Base-by-base conservation (phyloP, 2,797 vertebrate species). In the Paramormyrops hopkinsi region DNA sequence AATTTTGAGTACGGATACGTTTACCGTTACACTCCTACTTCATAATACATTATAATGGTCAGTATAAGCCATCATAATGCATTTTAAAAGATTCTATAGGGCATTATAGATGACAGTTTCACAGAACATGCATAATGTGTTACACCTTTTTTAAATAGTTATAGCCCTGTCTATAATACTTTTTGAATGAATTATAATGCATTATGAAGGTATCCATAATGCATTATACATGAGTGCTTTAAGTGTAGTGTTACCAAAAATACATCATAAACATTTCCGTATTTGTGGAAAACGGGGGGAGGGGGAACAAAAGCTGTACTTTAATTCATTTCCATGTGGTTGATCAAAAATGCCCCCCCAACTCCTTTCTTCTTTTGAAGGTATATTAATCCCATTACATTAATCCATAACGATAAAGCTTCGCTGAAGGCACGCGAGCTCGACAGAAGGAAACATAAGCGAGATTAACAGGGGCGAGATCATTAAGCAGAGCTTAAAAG, bases 401-500 rank as follows among this genome's bases (percentile, higher is more conserved):
- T 95, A 94, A 94, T 94, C 92, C 94, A 95, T 95, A 95, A 96
- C 94, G 94, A 93, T 95, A 95, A 96, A 92, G 92, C 88, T 90
- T 53, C 65, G 92, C 93, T 48, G 95, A 95, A 96, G 92, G 91
- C 94, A 94, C 93, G 92, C 83, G 0, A 92, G 92, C 93, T 96
- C 4, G 94, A 96, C 93, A 90, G 93, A 95, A 69, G 94, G 94
- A 95, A 96, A 96, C 95, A 95, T 92, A 95, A 93, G 92, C 92
- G 93, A 95, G 95, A 96, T 96, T 96, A 95, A 95, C 96, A 94
- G 93, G 92, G 93, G 92, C 94, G 92, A 94, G 93, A 41, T 87
- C 33, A 94, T 93, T 93, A 94, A 95, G 94, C 93, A 88, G 93
- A 90, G 94, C 93, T 92, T 94, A 95, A 95, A 93, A 95, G 94